phyloP scores from a whole-genome alignment of 2,113 vertebrate genomes.

The Myiozetetes cayanensis region DNA sequence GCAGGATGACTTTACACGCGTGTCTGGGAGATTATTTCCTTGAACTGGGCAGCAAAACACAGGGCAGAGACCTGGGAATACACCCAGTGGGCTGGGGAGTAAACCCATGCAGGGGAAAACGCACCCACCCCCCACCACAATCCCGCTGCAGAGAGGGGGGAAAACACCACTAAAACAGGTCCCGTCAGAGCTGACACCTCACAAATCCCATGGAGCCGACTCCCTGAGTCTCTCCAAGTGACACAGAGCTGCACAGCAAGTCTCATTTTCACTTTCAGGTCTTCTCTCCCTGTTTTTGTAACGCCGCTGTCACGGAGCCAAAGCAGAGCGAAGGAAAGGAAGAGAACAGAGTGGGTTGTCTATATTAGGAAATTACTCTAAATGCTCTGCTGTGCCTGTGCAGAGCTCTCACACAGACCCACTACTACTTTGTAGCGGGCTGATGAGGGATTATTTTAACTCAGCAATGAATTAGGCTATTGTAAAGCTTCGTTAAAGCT shows the following conservation, averaged over 20 bases:
- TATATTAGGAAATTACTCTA: background rate
- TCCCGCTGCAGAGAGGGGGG: background rate
- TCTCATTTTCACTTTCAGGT: background rate
- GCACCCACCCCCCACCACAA: fast-evolving
- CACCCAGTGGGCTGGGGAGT: background rate
- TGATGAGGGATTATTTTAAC: background rate
- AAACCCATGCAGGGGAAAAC: background rate
- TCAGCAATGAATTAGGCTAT: background rate
- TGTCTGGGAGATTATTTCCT: background rate
- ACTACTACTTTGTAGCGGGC: background rate
- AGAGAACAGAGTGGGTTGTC: background rate
- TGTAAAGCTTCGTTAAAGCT: background rate
- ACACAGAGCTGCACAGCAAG: background rate
- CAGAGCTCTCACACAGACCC: background rate
- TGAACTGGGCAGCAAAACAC: background rate
- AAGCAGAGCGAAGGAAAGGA: background rate
- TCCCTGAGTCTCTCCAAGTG: background rate
- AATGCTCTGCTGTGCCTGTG: background rate
- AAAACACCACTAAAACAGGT: background rate
- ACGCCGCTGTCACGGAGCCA: background rate
- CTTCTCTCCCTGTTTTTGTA: background rate
- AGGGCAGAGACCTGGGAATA: background rate
- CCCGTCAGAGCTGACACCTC: background rate
- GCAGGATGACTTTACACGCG: fast-evolving
- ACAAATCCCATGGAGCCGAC: background rate